Evolutionary conservation across 2,888 invertebrate genomes (phyloP), one percentile per base, ranked within the genome.

Genomic region (Acrocera orbiculus): DNA sequence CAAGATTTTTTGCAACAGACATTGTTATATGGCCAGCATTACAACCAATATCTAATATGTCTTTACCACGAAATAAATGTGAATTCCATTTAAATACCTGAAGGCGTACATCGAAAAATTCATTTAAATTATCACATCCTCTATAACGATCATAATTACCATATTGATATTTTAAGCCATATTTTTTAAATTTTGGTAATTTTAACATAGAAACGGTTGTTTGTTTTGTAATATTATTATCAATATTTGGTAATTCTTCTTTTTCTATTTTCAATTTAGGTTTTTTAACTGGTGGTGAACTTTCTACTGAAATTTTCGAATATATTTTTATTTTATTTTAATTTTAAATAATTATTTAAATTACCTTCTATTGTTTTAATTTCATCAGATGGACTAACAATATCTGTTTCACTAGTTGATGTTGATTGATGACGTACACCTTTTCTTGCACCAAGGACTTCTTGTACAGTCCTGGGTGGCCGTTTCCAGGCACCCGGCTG

Each of bases 91-190:
- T 70, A 49, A 96, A 79, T 35, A 80, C 76, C 49, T 75, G 74
- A 44, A 96, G 63, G 33, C 98, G 70, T 27, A 78, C 70, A 58
- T 96, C 96, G 51, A 74, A 67, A 51, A 77, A 79, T 25, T 76
- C 72, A 46, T 80, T 75, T 15, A 78, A 68, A 60, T 90, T 86
- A 22, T 95, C 72, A 54, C 93, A 92, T 15, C 95, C 95, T 53
- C 93, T 92, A 64, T 96, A 96, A 63, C 86, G 77, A 57, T 87
- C 85, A 61, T 93, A 96, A 62, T 98, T 98, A 36, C 98, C 96
- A 65, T 81, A 92, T 51, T 86, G 82, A 63, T 87, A 93, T 52
- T 73, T 72, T 37, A 72, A 69, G 53, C 81, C 76, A 54, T 80
- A 80, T 15, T 72, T 66, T 46, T 79, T 73, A 59, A 83, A 85